phyloP scores from a whole-genome alignment of 2,113 vertebrate species.

The Protobothrops flavoviridis region DNA sequence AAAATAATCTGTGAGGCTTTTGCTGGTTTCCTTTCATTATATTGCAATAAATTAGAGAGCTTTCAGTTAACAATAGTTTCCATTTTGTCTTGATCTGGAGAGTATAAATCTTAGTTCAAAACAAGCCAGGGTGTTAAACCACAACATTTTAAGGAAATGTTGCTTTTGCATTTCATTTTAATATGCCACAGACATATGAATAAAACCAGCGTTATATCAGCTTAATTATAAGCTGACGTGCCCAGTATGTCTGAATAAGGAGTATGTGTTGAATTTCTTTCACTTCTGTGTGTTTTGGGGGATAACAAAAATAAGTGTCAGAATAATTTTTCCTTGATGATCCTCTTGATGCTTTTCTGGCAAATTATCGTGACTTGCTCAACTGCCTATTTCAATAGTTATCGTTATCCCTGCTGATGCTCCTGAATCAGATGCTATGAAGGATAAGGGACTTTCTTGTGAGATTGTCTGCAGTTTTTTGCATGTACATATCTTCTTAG shows the following conservation, averaged over 20 bases:
- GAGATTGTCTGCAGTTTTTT: neutral
- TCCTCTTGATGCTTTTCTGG: neutral
- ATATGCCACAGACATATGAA: neutral
- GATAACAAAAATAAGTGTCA: neutral
- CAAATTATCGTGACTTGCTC: neutral
- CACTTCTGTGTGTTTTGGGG: neutral
- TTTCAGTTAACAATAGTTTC: neutral
- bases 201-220: neutral
- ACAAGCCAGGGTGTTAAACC: neutral
- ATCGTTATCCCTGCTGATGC: neutral
- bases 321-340: neutral
- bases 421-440: neutral
- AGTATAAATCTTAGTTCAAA: neutral
- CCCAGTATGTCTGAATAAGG: neutral
- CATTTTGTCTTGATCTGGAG: neutral
- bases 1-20: neutral
- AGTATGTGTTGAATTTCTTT: neutral
- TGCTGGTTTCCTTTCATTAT: neutral
- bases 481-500: neutral
- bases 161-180: neutral
- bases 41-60: neutral
- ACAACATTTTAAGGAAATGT: neutral
- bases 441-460: neutral
- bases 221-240: neutral
- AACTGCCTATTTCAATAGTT: neutral